Conservation (phyloP, 1,140 invertebrate genomes). For the Vollenhovia emeryi region DNA sequence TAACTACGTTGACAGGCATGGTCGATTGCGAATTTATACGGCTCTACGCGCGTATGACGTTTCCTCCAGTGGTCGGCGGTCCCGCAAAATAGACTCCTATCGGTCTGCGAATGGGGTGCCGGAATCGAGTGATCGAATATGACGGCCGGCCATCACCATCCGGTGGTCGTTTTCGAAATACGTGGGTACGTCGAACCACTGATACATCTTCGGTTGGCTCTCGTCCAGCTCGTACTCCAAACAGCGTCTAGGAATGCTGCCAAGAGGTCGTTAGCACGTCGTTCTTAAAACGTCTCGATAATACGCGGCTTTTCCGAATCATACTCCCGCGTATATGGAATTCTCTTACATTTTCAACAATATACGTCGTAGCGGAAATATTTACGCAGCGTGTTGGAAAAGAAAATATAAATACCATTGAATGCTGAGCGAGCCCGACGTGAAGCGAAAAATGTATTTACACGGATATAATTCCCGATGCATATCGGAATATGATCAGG, state of each 20-base stretch:
- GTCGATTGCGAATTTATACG: conserved; percentile 19
- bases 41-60: background rate
- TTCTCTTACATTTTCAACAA: background rate
- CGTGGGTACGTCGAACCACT: conserved; percentile 87
- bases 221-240: conserved; percentile 86
- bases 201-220: conserved; percentile 83
- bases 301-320: background rate
- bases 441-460: background rate
- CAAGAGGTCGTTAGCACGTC: conserved; percentile 51
- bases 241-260: conserved; percentile 81
- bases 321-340: background rate
- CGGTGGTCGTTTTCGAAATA: conserved; percentile 66
- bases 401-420: background rate
- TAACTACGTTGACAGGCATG: conserved; percentile 22
- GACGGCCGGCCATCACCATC: background rate
- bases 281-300: conserved; percentile 36
- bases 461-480: background rate
- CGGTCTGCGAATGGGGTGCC: background rate
- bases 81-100: conserved; percentile 26
- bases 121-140: conserved; percentile 36
- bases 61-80: background rate
- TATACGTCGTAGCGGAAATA: background rate
- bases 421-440: background rate
- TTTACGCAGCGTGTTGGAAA: background rate
- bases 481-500: background rate